Evolutionary conservation across 2,888 invertebrate genomes (phyloP).

Genomic region (Troides oblongomaculatus): DNA sequence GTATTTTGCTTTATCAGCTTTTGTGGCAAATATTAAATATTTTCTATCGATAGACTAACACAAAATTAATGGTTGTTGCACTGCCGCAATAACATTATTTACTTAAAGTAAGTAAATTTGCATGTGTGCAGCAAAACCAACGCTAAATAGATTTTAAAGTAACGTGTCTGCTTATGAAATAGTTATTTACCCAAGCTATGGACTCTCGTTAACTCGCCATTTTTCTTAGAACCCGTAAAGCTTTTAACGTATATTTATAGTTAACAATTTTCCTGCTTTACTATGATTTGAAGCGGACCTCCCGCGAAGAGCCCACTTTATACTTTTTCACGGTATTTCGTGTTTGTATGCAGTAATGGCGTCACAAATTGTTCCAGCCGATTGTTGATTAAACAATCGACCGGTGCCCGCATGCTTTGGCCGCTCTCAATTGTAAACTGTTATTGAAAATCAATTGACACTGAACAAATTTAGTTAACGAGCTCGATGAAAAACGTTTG

Average conservation of each 20-base stretch:
- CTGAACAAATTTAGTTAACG: constrained; percentile 57
- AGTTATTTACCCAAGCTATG: constrained; percentile 9
- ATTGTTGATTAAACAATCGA: constrained; percentile 72
- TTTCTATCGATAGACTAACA: constrained; percentile 14
- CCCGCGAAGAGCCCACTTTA: constrained; percentile 44
- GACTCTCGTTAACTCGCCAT: constrained; percentile 6
- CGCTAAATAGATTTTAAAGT: constrained; percentile 1
- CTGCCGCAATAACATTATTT: neutral
- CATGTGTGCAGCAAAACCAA: neutral
- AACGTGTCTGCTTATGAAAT: constrained; percentile 3
- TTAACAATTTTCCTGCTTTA: constrained; percentile 43
- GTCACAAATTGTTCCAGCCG: constrained; percentile 57
- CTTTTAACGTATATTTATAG: constrained; percentile 40
- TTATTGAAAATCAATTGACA: constrained; percentile 79
- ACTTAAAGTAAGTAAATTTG: constrained; percentile 8
- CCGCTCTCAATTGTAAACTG: constrained; percentile 70
- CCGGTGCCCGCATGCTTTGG: constrained; percentile 70
- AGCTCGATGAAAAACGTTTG: constrained; percentile 53
- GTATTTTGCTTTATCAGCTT: constrained; percentile 46
- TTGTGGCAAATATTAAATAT: constrained; percentile 20
- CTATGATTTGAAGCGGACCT: constrained; percentile 44
- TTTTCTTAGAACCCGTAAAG: constrained; percentile 33
- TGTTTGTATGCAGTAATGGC: constrained; percentile 51
- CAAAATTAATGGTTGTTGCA: constrained; percentile 1
- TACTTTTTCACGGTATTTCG: constrained; percentile 50